Evolutionary conservation across 2,797 vertebrate species (phyloP).

Genomic region (Poliocrania exsul): DNA sequence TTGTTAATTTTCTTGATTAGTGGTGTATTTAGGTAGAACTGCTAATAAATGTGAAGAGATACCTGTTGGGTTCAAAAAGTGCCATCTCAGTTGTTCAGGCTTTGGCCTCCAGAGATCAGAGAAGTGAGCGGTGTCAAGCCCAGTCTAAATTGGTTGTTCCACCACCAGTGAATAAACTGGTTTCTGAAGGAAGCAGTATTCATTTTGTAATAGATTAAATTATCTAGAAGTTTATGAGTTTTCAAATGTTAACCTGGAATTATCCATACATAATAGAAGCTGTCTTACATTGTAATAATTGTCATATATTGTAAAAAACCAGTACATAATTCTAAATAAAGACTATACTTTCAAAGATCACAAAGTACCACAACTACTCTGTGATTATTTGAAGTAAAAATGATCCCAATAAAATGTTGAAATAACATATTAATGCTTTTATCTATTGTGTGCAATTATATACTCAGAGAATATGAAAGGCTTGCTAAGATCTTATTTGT

Average conservation of each 20-base stretch:
- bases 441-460: background rate
- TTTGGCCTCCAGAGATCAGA: background rate
- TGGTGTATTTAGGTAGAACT: background rate
- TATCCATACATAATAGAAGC: background rate
- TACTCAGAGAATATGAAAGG: background rate
- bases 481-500: background rate
- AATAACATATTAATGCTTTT: background rate
- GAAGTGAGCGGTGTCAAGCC: background rate
- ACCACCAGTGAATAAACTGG: background rate
- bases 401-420: background rate
- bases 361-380: background rate
- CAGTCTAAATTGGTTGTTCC: background rate
- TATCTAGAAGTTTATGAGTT: background rate
- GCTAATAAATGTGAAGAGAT: background rate
- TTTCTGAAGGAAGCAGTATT: background rate
- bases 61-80: background rate
- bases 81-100: background rate
- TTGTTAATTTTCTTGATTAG: background rate
- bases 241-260: background rate
- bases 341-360: background rate
- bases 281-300: background rate
- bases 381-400: background rate
- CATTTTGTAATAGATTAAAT: background rate
- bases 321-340: background rate
- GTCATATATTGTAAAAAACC: background rate